Evolutionary conservation across 2,113 vertebrate species (phyloP).

Genomic region (Channa argus): DNA sequence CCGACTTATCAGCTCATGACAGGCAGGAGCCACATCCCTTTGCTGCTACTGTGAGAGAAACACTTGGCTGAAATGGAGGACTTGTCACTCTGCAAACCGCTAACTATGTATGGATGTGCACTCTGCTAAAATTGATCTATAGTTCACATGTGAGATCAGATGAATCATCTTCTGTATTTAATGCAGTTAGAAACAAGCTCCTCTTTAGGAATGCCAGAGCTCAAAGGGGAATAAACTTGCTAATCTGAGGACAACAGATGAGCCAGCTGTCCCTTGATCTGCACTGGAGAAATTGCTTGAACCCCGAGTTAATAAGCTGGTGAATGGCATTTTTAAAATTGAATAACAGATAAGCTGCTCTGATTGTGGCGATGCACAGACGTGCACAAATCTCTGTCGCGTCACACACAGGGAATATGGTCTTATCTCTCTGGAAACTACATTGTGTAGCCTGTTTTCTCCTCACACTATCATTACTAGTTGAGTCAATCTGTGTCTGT

Average conservation of each 20-base stretch:
- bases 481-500: constrained; percentile 33
- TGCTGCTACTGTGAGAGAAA: constrained; percentile 24
- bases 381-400: constrained; percentile 29
- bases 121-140: constrained; percentile 25
- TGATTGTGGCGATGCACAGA: constrained; percentile 40
- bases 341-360: constrained; percentile 64
- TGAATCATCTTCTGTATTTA: constrained; percentile 28
- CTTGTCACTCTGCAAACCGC: not conserved
- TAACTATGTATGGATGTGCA: not conserved
- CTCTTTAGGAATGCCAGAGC: constrained; percentile 22
- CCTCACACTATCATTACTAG: constrained; percentile 31
- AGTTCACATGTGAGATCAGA: constrained; percentile 35
- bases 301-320: constrained; percentile 51
- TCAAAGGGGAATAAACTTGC: constrained; percentile 21
- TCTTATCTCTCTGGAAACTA: constrained; percentile 33
- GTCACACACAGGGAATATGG: constrained; percentile 10
- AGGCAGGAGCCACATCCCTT: constrained; percentile 44
- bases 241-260: constrained; percentile 65
- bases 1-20: constrained; percentile 41
- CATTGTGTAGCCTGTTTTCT: constrained; percentile 16
- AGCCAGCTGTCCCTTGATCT: constrained; percentile 50
- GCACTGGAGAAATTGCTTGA: constrained; percentile 28
- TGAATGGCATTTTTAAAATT: constrained; percentile 65
- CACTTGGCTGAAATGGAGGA: constrained; percentile 14
- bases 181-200: constrained; percentile 11